These are phyloP conservation scores for Tubiluchus corallicola DNA, from an alignment of 2,888 invertebrate species.

Conservation along the genomic window DNA sequence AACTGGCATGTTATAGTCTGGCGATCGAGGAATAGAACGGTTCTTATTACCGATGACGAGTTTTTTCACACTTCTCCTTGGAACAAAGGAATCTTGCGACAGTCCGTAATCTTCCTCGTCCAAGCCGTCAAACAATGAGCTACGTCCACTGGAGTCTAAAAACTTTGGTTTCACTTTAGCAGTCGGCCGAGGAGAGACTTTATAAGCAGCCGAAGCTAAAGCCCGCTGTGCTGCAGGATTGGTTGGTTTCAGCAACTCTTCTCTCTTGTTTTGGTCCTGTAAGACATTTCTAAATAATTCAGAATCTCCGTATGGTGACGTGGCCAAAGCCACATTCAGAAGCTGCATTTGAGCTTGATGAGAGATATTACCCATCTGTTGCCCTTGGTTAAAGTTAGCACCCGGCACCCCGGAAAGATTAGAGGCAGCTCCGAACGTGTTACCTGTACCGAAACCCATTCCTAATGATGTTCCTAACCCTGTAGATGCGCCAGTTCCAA, in stretches of 20 bases:
- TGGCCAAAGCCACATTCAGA: conserved; percentile 40
- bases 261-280: conserved; percentile 38
- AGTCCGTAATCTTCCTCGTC: conserved; percentile 47
- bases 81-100: conserved; percentile 31
- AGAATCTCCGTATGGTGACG: conserved; percentile 69
- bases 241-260: conserved; percentile 43
- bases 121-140: conserved; percentile 57
- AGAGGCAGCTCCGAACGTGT: too few relatives aligned
- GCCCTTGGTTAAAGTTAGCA: conserved; percentile 13
- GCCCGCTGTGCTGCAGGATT: conserved; percentile 45
- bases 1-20: too few relatives aligned
- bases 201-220: conserved; percentile 36
- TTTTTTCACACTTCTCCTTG: conserved; percentile 42
- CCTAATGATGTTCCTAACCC: too few relatives aligned
- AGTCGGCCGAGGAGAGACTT: conserved; percentile 38
- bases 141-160: too few relatives aligned
- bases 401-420: not conserved
- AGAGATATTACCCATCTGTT: conserved; percentile 12
- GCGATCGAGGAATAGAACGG: too few relatives aligned
- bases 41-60: conserved; percentile 45
- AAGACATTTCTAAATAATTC: conserved; percentile 54
- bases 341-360: conserved; percentile 35
- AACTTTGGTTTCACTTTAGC: conserved; percentile 39
- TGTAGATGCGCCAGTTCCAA: too few relatives aligned
- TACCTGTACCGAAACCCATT: too few relatives aligned